Base-by-base conservation (phyloP, 2,113 vertebrate genomes). In the Gambusia affinis region DNA sequence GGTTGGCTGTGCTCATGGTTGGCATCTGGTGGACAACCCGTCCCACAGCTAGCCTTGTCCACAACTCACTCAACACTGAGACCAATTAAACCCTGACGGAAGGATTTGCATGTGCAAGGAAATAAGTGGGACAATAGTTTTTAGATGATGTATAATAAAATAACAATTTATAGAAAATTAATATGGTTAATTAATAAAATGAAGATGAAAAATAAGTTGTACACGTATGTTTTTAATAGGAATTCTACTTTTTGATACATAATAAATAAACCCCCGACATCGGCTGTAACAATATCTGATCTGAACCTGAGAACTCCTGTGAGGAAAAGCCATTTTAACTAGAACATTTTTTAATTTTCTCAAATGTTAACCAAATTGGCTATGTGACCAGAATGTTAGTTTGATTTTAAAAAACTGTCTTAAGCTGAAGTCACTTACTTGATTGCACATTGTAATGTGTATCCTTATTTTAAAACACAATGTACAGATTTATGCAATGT, bases 21-120 rank as follows among this genome's bases (percentile, higher is more conserved):
- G 85, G 85, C 78, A 78, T 74, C 84, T 87, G 30, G 81, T 81
- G 82, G 86, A 83, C 86, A 30, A 75, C 61, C 72, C 15, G 73
- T 74, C 88, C 81, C 79, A 69, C 74, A 57, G 77, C 76, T 88
- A 90, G 88, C 88, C 87, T 90, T 91, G 81, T 72, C 47, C 81
- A 84, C 80, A 73, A 62, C 84, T 92, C 75, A 88, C 73, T 87
- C 77, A 77, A 70, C 27, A 66, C 54, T 67, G 60, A 27, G 67
- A 76, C 33, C 60, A 77, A 30, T 22, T 44, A 29, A 60, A 73
- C 47, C 31, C 57, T 30, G 14, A 60, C 35, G 60, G 57, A 15
- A 60, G 30, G 2, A 10, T 33, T 3, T 57, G 47, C n/a, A 47
- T 70, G 67, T 35, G 7, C 14, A 65, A 72, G 57, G 35, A 78